These are phyloP conservation scores for Sebastes kiyomatsui DNA, from an alignment of 2,797 vertebrate species.

Conservation along the genomic window DNA sequence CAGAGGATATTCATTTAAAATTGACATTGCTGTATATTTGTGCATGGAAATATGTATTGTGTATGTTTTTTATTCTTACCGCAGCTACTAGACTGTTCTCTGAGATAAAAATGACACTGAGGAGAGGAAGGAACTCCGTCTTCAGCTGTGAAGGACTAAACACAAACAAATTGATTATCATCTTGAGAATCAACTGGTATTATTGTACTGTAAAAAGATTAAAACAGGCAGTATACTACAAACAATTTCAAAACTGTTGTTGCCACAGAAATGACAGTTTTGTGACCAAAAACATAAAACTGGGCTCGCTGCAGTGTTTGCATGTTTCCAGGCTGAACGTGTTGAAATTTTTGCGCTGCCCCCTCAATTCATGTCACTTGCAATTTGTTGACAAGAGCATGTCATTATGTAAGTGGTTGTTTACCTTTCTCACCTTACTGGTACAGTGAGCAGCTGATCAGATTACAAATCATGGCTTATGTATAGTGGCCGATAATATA, in stretches of 20 bases:
- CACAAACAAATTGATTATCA: slow-evolving; percentile 33
- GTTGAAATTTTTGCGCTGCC: not conserved
- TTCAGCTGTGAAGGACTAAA: slow-evolving; percentile 94
- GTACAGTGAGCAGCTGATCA: not conserved
- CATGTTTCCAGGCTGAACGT: not conserved
- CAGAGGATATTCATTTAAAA: not conserved
- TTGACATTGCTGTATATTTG: not conserved
- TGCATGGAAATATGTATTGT: not conserved
- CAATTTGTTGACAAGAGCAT: not conserved
- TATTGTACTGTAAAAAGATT: not conserved
- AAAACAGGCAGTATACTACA: not conserved
- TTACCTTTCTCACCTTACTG: not conserved
- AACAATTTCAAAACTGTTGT: not conserved
- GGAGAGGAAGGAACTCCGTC: slow-evolving; percentile 96
- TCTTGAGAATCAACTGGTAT: not conserved
- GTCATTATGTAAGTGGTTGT: not conserved
- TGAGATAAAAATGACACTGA: slow-evolving; percentile 95
- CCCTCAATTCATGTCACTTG: not conserved
- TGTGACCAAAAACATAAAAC: not conserved
- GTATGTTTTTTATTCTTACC: slow-evolving; percentile 81
- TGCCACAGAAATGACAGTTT: not conserved
- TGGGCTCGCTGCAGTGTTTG: not conserved
- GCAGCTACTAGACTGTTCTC: slow-evolving; percentile 98
- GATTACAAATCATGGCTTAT: not conserved
- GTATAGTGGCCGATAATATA: not conserved